Evolutionary conservation across 2,113 vertebrate genomes (phyloP).

Genomic region (Euleptes europaea): DNA sequence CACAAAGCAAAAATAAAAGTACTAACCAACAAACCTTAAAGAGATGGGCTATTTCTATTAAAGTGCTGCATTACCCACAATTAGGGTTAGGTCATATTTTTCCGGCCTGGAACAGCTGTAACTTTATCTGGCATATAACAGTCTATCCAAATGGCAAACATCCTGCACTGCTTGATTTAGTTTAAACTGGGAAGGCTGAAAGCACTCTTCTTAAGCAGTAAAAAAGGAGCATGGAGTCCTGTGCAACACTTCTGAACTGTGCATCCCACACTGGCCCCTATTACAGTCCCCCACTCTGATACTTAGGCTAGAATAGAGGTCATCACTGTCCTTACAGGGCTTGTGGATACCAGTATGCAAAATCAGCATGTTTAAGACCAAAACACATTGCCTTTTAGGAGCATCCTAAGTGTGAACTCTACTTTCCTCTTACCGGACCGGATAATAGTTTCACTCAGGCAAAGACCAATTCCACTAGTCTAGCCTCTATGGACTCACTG

Average conservation of each 20-base stretch:
- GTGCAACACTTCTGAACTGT: neutral
- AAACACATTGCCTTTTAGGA: neutral
- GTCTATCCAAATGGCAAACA: neutral
- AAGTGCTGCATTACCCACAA: neutral
- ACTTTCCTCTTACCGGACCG: neutral
- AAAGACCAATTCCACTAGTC: neutral
- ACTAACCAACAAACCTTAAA: neutral
- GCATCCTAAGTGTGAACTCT: neutral
- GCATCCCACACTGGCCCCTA: neutral
- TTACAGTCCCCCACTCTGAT: neutral
- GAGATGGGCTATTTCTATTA: neutral
- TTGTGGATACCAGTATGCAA: neutral
- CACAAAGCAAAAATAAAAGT: neutral
- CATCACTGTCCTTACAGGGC: neutral
- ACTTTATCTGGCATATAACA: neutral
- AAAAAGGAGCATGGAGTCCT: neutral
- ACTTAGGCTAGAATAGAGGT: neutral
- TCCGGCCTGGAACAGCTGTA: neutral
- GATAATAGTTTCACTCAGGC: neutral
- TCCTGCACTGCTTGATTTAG: neutral
- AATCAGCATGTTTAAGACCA: neutral
- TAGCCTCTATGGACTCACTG: neutral
- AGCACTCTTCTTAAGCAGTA: neutral
- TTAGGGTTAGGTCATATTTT: neutral
- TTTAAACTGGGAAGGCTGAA: neutral